Evolutionary conservation across 2,113 vertebrate species (phyloP).

Genomic region (Dicerorhinus sumatrensis): DNA sequence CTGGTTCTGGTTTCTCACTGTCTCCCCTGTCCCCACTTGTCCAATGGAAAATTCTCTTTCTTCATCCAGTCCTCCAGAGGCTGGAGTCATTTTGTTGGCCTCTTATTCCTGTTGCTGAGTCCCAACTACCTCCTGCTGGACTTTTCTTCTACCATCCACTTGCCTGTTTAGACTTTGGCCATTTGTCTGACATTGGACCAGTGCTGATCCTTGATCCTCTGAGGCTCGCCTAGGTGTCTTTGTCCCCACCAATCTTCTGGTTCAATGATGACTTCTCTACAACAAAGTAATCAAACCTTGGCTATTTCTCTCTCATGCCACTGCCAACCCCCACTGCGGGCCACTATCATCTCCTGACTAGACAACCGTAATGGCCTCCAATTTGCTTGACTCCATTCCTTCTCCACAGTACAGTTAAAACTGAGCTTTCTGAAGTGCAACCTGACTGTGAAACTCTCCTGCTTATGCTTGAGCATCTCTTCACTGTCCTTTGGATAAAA

Average conservation of each 20-base stretch:
- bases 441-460: not conserved
- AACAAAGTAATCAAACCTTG: not conserved
- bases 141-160: not conserved
- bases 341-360: not conserved
- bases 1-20: not conserved
- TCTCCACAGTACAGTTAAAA: not conserved
- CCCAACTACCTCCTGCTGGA: not conserved
- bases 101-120: not conserved
- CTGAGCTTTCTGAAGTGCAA: constrained; percentile 11
- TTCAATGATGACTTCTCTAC: not conserved
- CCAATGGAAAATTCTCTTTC: not conserved
- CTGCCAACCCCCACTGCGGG: not conserved
- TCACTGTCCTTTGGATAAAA: not conserved
- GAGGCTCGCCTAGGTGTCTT: not conserved
- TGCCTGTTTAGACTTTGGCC: not conserved
- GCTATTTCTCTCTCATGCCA: not conserved
- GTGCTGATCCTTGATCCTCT: not conserved
- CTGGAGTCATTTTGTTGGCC: not conserved
- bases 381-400: not conserved
- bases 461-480: not conserved
- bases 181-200: not conserved
- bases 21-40: not conserved
- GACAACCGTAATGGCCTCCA: not conserved
- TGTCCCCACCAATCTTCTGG: not conserved
- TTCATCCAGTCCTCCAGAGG: not conserved